phyloP scores from a whole-genome alignment of 1,140 invertebrate genomes.

The Acromyrmex heyeri region DNA sequence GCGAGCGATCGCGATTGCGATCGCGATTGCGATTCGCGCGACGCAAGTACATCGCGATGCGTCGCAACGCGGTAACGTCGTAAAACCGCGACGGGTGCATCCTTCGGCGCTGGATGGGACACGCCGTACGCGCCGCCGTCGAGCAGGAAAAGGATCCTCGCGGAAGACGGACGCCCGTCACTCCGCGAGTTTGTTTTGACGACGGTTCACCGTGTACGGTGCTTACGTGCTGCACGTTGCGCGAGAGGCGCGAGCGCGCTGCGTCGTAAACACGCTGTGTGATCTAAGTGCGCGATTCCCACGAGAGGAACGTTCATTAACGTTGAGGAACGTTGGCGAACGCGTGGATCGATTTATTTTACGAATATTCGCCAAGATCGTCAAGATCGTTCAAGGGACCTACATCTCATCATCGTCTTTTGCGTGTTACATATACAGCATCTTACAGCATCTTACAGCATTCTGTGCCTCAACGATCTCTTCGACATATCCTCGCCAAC shows the following conservation, averaged over 20 bases:
- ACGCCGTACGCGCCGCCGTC: slow-evolving; percentile 26
- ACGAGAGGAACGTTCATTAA: slow-evolving; percentile 8
- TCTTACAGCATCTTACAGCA: neutral
- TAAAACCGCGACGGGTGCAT: slow-evolving; percentile 31
- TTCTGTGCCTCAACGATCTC: neutral
- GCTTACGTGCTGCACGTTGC: neutral
- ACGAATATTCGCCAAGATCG: neutral
- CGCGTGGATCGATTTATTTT: neutral
- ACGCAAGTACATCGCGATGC: slow-evolving; percentile 56
- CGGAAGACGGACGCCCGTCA: slow-evolving; percentile 31
- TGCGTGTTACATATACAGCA: neutral
- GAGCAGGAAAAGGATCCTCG: slow-evolving; percentile 53
- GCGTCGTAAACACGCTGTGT: slow-evolving; percentile 32
- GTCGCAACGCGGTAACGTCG: slow-evolving; percentile 36
- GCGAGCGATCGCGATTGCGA: neutral
- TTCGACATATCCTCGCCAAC: neutral
- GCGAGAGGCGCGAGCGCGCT: slow-evolving; percentile 53
- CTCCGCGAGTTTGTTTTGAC: slow-evolving; percentile 54
- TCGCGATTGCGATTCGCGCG: slow-evolving; percentile 5
- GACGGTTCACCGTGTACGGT: slow-evolving; percentile 41
- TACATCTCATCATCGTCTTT: neutral
- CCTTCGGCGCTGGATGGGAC: slow-evolving; percentile 63
- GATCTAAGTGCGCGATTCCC: slow-evolving; percentile 29
- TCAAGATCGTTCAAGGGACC: neutral
- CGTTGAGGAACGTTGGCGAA: neutral